Evolutionary conservation across 2,113 vertebrate genomes (phyloP), one percentile per base, ranked within the genome.

Genomic region (Cyanoliseus patagonus): DNA sequence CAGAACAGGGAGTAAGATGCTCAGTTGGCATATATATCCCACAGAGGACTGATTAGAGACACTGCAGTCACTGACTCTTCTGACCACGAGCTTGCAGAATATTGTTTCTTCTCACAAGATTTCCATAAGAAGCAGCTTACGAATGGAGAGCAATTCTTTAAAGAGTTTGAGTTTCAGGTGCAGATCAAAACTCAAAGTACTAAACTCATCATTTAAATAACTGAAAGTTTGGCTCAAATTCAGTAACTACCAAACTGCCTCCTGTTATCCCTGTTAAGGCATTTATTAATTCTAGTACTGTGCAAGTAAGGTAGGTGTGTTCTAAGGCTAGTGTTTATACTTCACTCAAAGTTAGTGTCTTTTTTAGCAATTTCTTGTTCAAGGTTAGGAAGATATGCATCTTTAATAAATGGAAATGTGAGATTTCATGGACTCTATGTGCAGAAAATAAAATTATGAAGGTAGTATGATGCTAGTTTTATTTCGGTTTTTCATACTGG

Each of bases 1-100:
- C 7, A 66, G 53, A 76, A 74, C 17, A 2, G 39, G 5, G 6
- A 1, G 30, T 28, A 66, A 74, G 6, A 39, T 51, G 44, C 44
- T 8, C 19, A 35, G 0, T 18, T 78, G 31, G 5, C 10, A 25
- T 37, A 55, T 17, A 61, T 12, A 11, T 2, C 13, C 8, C 19
- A 39, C 5, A n/a, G 24, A 44, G 3, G 9, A 85, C 28, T 31
- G 11, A 85, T n/a, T 33, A 57, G 8, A 9, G 33, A 47, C 4
- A 13, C 9, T 47, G 10, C 14, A 35, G 13, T 44, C 35, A 35
- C 31, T 67, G 28, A 75, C 2, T 67, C 3, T n/a, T 3, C 23
- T 10, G 7, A 49, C 22, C 67, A 3, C 4, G 35, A 30, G 2
- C 57, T 62, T 47, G 22, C 8, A 63, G 24, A 42, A 30, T 30